These are phyloP conservation scores for Ylistrum balloti DNA, from an alignment of 1,140 invertebrate genomes.

Conservation along the genomic window DNA sequence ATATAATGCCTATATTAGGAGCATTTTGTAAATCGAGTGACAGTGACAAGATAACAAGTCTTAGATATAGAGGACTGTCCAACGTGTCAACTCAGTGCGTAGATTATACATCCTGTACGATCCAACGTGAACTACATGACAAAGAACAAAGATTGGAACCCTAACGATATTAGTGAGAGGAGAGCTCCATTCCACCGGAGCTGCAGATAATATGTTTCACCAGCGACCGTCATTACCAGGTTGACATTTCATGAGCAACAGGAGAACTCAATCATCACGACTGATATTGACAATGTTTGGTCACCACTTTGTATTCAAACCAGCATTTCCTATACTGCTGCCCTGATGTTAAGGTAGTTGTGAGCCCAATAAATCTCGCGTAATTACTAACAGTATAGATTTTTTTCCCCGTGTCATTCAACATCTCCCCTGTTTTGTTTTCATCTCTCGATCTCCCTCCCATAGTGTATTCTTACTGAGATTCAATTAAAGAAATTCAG, in stretches of 20 bases:
- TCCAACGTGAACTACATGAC: neutral
- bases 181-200: neutral
- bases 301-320: slow-evolving; percentile 9
- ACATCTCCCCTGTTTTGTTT: neutral
- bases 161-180: slow-evolving; percentile 1
- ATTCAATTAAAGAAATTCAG: slow-evolving; percentile 30
- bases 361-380: neutral
- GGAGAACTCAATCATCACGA: slow-evolving; percentile 25
- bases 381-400: slow-evolving; percentile 26
- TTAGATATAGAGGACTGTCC: neutral
- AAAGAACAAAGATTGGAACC: slow-evolving; percentile 19
- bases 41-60: slow-evolving; percentile 15
- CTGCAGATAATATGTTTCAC: neutral
- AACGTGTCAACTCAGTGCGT: neutral
- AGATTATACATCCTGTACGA: neutral
- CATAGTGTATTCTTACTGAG: neutral
- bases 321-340: neutral
- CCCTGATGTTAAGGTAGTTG: neutral
- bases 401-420: neutral
- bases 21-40: neutral
- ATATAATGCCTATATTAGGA: no score
- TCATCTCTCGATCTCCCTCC: neutral
- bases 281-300: neutral
- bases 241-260: slow-evolving; percentile 26
- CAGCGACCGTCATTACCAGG: neutral